These are phyloP conservation scores for Oncorhynchus nerka DNA, from an alignment of 2,113 vertebrate species.

Conservation along the genomic window DNA sequence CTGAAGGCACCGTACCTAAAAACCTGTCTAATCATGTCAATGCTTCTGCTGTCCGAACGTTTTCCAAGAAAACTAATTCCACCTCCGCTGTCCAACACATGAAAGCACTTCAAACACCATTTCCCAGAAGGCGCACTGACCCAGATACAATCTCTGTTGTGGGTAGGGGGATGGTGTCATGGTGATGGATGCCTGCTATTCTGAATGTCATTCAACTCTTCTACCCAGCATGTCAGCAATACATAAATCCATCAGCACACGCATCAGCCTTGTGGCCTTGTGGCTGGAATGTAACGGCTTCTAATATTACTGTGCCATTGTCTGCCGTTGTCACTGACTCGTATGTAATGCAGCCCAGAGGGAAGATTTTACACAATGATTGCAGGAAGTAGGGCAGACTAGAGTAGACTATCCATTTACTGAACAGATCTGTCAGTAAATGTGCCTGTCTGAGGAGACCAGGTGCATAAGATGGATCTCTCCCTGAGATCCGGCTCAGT, in stretches of 20 bases:
- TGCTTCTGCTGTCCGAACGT: too few relatives aligned
- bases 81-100: not conserved
- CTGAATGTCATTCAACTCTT: constrained; percentile 8
- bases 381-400: constrained; percentile 4
- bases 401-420: constrained; percentile 8
- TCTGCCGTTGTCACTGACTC: not conserved
- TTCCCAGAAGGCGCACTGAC: constrained; percentile 34
- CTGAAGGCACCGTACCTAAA: too few relatives aligned
- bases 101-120: constrained; percentile 14
- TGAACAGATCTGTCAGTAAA: not conserved
- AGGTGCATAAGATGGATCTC: not conserved
- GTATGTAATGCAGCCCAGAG: constrained; percentile 39
- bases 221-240: constrained; percentile 20
- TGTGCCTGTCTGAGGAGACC: not conserved
- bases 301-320: not conserved
- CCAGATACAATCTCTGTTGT: constrained; percentile 33
- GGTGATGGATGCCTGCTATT: constrained; percentile 29
- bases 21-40: too few relatives aligned
- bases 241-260: constrained; percentile 59
- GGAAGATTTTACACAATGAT: constrained; percentile 44
- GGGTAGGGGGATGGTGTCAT: not conserved
- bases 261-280: constrained; percentile 43
- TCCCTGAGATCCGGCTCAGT: constrained; percentile 37
- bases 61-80: too few relatives aligned
- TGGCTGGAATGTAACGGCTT: constrained; percentile 37